These are phyloP conservation scores for Horisme vitalbata DNA, from an alignment of 2,888 invertebrate genomes.

Conservation along the genomic window DNA sequence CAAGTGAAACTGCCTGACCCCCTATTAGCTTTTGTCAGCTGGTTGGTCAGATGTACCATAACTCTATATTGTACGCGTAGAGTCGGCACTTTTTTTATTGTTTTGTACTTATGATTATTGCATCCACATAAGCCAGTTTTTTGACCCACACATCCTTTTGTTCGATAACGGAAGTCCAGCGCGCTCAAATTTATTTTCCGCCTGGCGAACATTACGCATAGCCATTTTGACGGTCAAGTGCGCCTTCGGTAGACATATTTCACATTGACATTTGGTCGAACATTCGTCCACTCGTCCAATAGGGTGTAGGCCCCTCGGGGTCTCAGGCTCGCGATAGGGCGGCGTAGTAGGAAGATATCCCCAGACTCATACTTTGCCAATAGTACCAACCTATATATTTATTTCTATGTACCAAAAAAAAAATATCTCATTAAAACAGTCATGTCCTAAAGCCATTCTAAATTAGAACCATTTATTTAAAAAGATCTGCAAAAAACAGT, in stretches of 20 bases:
- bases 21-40: no score
- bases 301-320: no score
- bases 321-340: no score
- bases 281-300: slow-evolving; percentile 3
- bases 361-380: no score
- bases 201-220: slow-evolving; percentile 19
- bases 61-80: no score
- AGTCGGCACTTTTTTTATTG: no score
- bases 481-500: slow-evolving; percentile 1
- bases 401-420: no score
- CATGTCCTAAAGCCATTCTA: not conserved
- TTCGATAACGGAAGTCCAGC: slow-evolving; percentile 30
- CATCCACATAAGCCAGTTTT: slow-evolving; percentile 11
- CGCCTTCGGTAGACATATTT: slow-evolving; percentile 16
- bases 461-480: slow-evolving; percentile 1
- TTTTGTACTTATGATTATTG: not conserved
- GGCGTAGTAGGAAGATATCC: no score
- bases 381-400: no score
- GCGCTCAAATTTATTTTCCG: slow-evolving; percentile 28
- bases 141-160: slow-evolving; percentile 31
- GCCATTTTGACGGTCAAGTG: slow-evolving; percentile 29
- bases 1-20: no score
- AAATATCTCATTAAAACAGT: no score
- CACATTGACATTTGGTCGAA: slow-evolving; percentile 15
- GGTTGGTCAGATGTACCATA: no score